A percentile compares a stretch with the other conserved stretches of the same genome.
phyloP scores from a whole-genome alignment of 2,888 invertebrate species.

The Andricus curvator region DNA sequence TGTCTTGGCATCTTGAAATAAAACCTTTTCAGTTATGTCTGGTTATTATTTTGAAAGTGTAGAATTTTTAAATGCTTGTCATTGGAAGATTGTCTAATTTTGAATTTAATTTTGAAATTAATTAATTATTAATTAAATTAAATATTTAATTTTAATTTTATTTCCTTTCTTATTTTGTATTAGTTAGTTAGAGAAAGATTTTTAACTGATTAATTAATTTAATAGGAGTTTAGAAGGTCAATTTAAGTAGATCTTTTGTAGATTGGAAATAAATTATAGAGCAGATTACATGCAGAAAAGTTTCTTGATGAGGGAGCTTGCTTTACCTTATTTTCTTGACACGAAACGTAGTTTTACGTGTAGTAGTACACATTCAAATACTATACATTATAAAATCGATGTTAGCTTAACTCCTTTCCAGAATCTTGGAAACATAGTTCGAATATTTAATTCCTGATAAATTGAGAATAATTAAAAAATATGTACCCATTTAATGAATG shows the following conservation, averaged over 20 bases:
- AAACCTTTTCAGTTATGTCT: no score
- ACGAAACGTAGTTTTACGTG: conserved; percentile 5
- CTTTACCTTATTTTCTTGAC: background rate
- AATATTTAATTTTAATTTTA: background rate
- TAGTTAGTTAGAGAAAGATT: background rate
- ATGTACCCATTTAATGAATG: no score
- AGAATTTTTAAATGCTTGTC: no score
- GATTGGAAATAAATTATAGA: conserved; percentile 18
- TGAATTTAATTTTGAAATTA: no score
- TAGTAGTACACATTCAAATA: background rate
- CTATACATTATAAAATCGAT: background rate
- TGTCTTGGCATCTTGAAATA: no score
- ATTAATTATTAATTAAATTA: no score
- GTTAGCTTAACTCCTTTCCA: background rate
- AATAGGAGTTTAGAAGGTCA: background rate
- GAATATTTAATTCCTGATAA: background rate
- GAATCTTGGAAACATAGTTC: background rate
- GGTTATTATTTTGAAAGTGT: no score
- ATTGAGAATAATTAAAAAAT: background rate
- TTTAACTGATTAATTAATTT: background rate
- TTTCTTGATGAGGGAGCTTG: conserved; percentile 12
- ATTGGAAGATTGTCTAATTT: no score
- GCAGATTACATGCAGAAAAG: background rate
- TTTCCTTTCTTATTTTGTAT: background rate
- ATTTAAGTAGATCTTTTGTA: conserved; percentile 3